A percentile compares a stretch with the other conserved stretches of the same genome.
phyloP scores from a whole-genome alignment of 2,113 vertebrate genomes.

The Mugil cephalus region DNA sequence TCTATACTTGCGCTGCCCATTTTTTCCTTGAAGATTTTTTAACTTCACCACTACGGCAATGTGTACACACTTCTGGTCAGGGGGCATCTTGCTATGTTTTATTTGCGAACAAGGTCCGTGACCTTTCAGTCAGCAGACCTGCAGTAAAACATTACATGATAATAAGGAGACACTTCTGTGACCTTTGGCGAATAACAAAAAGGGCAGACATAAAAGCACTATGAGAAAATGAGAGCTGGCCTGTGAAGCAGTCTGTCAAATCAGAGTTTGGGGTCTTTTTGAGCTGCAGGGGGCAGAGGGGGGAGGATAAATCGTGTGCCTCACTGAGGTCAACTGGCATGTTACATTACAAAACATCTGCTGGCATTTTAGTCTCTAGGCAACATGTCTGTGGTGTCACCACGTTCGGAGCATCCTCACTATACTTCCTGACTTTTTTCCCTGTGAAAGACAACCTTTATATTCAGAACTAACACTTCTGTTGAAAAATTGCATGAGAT shows the following conservation, averaged over 20 bases:
- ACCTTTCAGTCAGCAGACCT: slow-evolving; percentile 60
- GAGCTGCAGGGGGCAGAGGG: slow-evolving; percentile 14
- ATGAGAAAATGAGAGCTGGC: slow-evolving; percentile 43
- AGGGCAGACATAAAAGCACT: slow-evolving; percentile 35
- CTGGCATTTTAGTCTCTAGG: slow-evolving; percentile 22
- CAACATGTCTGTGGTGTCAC: slow-evolving; percentile 8
- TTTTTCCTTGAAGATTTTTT: neutral
- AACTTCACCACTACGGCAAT: neutral
- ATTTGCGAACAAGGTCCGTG: slow-evolving; percentile 48
- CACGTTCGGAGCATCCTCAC: neutral
- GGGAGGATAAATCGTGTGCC: slow-evolving; percentile 16
- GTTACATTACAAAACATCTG: slow-evolving; percentile 35
- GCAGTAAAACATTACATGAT: slow-evolving; percentile 61
- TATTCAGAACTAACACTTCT: too few species aligned
- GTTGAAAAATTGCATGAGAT: too few species aligned
- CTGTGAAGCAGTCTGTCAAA: slow-evolving; percentile 45
- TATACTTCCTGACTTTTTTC: neutral
- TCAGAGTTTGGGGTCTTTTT: slow-evolving; percentile 54
- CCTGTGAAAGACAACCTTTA: neutral
- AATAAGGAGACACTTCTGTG: slow-evolving; percentile 55
- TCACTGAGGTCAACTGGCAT: slow-evolving; percentile 37
- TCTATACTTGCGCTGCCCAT: neutral
- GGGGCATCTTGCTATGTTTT: slow-evolving; percentile 26
- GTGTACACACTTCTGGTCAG: slow-evolving; percentile 30
- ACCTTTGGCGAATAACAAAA: slow-evolving; percentile 56